These are phyloP conservation scores for Pristis pectinata DNA, from an alignment of 2,797 vertebrate species.

Conservation along the genomic window DNA sequence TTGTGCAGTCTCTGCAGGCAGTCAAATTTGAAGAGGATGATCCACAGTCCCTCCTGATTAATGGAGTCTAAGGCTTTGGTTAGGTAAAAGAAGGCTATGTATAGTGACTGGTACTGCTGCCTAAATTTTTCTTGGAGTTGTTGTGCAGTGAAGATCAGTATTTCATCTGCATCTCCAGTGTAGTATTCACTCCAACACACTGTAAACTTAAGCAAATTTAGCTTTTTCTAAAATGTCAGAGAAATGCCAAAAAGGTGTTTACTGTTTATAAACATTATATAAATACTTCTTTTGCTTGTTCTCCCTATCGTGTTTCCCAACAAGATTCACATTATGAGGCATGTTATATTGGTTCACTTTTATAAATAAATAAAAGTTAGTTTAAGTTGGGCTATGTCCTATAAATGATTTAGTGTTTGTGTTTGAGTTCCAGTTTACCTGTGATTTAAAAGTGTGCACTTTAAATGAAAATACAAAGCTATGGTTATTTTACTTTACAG, in stretches of 20 bases:
- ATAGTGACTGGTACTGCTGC: too few species aligned
- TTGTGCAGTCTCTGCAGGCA: too few species aligned
- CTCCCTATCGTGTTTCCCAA: not conserved
- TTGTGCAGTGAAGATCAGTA: too few species aligned
- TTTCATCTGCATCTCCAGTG: too few species aligned
- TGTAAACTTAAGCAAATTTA: not conserved
- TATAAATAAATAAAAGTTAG: conserved; percentile 10
- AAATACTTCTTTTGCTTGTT: not conserved
- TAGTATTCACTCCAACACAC: not conserved
- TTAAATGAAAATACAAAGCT: not conserved
- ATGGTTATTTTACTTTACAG: conserved; percentile 55
- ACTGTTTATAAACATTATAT: not conserved
- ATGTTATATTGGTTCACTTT: not conserved
- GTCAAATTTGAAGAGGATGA: too few species aligned
- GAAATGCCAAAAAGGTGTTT: not conserved
- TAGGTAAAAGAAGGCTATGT: too few species aligned
- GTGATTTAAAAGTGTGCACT: not conserved
- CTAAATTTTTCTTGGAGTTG: too few species aligned
- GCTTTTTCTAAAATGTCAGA: not conserved
- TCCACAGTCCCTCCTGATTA: too few species aligned
- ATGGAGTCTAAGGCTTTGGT: too few species aligned
- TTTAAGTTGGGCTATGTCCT: not conserved
- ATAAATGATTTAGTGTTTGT: not conserved
- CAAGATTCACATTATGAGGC: not conserved
- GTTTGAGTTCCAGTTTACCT: not conserved